Evolutionary conservation across 2,888 invertebrate species (phyloP).

Genomic region (Craniophora ligustri): DNA sequence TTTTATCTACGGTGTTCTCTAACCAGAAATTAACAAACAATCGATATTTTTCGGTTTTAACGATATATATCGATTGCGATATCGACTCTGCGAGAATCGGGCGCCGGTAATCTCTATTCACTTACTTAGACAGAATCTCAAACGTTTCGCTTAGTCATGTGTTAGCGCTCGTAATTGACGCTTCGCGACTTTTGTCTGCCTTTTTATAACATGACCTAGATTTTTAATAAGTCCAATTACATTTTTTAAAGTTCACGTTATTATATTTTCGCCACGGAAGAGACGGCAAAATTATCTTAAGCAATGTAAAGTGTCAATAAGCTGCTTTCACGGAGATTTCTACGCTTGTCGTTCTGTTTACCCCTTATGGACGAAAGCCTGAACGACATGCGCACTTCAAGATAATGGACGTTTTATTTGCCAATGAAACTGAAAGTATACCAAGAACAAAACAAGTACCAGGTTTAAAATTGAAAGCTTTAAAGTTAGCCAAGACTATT

Average conservation of each 20-base stretch:
- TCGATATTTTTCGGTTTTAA: no score
- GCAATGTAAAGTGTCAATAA: neutral
- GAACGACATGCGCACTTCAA: conserved; percentile 6
- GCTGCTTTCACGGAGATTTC: conserved; percentile 31
- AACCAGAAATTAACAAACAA: no score
- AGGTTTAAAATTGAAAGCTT: conserved; percentile 45
- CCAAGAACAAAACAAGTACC: conserved; percentile 37
- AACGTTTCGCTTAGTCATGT: neutral
- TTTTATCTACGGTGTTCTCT: no score
- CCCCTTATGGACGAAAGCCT: neutral
- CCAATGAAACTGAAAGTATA: conserved; percentile 45
- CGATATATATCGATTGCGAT: no score
- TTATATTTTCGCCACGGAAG: conserved; percentile 6
- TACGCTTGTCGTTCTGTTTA: conserved; percentile 13
- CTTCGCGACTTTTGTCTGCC: neutral
- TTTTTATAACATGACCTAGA: conserved; percentile 9
- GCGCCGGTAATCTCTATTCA: conserved; percentile 19
- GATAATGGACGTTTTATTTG: conserved; percentile 19
- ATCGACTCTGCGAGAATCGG: no score
- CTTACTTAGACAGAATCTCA: conserved; percentile 14
- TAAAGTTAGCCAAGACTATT: conserved; percentile 25
- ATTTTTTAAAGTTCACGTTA: conserved; percentile 9
- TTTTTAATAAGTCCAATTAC: conserved; percentile 7
- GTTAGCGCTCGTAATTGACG: conserved; percentile 14
- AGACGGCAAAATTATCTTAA: conserved; percentile 1